Evolutionary conservation across 2,113 vertebrate genomes (phyloP).

Genomic region (Illadopsis cleaveri): DNA sequence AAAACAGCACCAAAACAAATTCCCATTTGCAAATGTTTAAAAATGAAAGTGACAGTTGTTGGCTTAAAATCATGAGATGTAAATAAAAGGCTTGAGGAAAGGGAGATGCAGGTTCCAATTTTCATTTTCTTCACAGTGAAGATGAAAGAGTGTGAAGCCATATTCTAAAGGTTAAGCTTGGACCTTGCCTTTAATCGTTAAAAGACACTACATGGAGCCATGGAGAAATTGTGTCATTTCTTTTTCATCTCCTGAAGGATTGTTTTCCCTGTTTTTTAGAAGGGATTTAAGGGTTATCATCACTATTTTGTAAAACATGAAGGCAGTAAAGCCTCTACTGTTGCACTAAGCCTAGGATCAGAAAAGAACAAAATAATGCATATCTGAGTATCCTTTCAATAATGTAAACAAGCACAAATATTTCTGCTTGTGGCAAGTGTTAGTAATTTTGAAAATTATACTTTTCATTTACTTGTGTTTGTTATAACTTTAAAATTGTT

Average conservation of each 20-base stretch:
- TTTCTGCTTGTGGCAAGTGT: constrained; percentile 16
- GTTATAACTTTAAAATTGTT: constrained; percentile 45
- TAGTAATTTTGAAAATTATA: constrained; percentile 61
- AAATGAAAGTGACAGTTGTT: not conserved
- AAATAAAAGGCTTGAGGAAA: not conserved
- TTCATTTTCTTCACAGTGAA: not conserved
- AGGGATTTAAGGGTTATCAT: not conserved
- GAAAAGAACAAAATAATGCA: not conserved
- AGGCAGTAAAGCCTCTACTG: not conserved
- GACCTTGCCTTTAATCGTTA: not conserved
- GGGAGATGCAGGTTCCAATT: not conserved
- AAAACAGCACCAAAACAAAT: not conserved
- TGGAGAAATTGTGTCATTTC: not conserved
- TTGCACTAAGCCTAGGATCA: not conserved
- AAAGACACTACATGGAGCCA: not conserved
- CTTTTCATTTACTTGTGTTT: constrained; percentile 12
- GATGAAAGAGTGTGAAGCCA: not conserved
- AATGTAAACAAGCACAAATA: constrained; percentile 38
- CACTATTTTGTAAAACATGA: not conserved
- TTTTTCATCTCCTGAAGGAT: not conserved
- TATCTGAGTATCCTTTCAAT: constrained; percentile 47
- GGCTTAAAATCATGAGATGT: not conserved
- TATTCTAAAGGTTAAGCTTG: not conserved
- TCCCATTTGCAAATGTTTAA: not conserved
- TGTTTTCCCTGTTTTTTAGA: not conserved